phyloP scores from a whole-genome alignment of 2,113 vertebrate genomes.

The cat (Felis catus) region DNA sequence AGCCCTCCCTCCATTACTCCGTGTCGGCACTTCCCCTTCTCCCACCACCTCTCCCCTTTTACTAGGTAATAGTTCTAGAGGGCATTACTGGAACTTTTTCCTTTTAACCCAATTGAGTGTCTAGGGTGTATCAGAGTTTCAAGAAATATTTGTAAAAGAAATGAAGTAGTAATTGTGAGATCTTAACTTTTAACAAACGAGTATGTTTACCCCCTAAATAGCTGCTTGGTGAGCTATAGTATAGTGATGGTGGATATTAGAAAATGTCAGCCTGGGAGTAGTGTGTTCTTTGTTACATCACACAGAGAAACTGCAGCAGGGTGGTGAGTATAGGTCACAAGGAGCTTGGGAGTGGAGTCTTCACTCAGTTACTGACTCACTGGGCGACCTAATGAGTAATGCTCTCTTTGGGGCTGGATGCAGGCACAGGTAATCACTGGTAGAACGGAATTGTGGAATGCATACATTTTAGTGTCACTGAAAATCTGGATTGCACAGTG shows the following conservation, averaged over 20 bases:
- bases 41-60: background rate
- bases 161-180: background rate
- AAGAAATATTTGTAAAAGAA: background rate
- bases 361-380: background rate
- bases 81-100: background rate
- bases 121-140: background rate
- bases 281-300: too few relatives aligned
- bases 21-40: background rate
- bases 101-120: background rate
- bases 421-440: too few relatives aligned
- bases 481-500: background rate
- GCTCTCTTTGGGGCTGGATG: background rate
- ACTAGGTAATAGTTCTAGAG: background rate
- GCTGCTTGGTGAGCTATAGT: background rate
- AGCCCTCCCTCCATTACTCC: too few relatives aligned
- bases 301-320: background rate
- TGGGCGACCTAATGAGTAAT: background rate
- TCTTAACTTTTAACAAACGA: background rate
- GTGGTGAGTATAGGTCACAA: background rate
- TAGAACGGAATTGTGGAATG: background rate
- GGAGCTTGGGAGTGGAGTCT: background rate
- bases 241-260: background rate
- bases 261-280: background rate
- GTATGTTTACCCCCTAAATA: background rate
- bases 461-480: background rate